Evolutionary conservation across 2,888 invertebrate genomes (phyloP).

Genomic region (Polyommatus iphigenia): DNA sequence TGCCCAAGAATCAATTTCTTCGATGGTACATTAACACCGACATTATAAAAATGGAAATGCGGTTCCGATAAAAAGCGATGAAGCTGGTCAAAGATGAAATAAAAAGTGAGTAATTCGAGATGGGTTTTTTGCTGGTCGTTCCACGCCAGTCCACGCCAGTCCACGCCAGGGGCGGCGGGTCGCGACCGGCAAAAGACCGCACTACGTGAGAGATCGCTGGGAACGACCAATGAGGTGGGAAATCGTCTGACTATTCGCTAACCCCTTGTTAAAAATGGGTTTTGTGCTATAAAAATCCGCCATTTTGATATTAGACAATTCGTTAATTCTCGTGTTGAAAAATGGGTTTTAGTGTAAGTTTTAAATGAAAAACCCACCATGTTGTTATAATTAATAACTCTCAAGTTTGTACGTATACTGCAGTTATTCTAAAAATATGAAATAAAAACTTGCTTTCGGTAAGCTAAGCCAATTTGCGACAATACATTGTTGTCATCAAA

Average conservation of each 20-base stretch:
- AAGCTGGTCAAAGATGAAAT: constrained; percentile 54
- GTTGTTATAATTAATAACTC: too few species aligned
- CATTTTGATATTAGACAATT: too few species aligned
- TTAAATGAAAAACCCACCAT: too few species aligned
- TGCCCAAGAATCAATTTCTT: not conserved
- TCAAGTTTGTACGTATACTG: too few species aligned
- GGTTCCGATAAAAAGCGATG: constrained; percentile 43
- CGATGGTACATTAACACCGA: not conserved
- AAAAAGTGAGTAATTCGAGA: constrained; percentile 68
- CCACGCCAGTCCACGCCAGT: constrained; percentile 61
- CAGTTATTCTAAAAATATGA: too few species aligned
- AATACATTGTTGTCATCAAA: too few species aligned
- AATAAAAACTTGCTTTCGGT: too few species aligned
- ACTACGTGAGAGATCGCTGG: constrained; percentile 34
- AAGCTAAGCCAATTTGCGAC: too few species aligned
- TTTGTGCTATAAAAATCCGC: too few species aligned
- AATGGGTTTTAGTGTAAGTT: too few species aligned
- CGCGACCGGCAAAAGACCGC: constrained; percentile 51
- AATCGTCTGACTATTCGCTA: not conserved
- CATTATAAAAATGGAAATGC: constrained; percentile 34
- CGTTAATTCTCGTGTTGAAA: too few species aligned
- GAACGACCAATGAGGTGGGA: constrained; percentile 33
- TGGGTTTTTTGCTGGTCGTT: constrained; percentile 56
- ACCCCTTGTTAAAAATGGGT: too few species aligned
- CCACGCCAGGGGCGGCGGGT: constrained; percentile 60